Conservation (phyloP, 1,140 invertebrate species). For the Drosophila ercepeae region DNA sequence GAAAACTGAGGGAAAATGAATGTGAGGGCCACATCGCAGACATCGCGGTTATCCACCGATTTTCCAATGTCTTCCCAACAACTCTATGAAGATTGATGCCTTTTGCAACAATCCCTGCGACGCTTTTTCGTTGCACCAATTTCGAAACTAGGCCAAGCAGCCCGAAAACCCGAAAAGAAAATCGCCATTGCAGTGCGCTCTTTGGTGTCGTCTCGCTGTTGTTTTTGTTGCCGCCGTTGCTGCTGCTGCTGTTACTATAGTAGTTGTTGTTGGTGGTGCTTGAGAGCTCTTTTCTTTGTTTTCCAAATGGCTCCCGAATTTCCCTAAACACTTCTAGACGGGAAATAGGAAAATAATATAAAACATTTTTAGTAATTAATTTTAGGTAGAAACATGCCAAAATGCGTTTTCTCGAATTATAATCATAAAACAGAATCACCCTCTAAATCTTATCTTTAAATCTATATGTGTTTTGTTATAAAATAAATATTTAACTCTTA, state of each 20-base stretch:
- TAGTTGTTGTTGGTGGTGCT: constrained; percentile 6
- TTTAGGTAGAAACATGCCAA: too few species aligned
- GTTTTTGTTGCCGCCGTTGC: constrained; percentile 29
- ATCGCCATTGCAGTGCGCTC: constrained; percentile 54
- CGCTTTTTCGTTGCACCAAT: constrained; percentile 16
- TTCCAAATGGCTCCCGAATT: constrained; percentile 10
- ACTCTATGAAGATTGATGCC: not conserved
- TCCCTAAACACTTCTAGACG: too few species aligned
- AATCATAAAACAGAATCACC: not conserved
- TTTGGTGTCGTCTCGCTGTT: constrained; percentile 36
- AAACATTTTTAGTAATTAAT: not conserved
- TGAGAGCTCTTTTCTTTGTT: constrained; percentile 34
- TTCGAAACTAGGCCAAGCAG: constrained; percentile 61
- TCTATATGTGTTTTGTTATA: not conserved
- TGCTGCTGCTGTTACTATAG: constrained; percentile 22
- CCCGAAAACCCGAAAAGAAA: constrained; percentile 15
- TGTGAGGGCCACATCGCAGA: constrained; percentile 61
- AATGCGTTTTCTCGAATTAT: not conserved
- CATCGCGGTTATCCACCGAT: not conserved
- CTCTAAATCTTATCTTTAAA: not conserved
- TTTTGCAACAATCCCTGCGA: not conserved
- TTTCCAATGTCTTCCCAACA: not conserved
- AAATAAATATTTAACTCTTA: not conserved
- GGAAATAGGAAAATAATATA: not conserved
- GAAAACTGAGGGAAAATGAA: constrained; percentile 7